These are phyloP conservation scores for Rhagonycha fulva DNA, from an alignment of 2,888 invertebrate genomes.

Conservation along the genomic window DNA sequence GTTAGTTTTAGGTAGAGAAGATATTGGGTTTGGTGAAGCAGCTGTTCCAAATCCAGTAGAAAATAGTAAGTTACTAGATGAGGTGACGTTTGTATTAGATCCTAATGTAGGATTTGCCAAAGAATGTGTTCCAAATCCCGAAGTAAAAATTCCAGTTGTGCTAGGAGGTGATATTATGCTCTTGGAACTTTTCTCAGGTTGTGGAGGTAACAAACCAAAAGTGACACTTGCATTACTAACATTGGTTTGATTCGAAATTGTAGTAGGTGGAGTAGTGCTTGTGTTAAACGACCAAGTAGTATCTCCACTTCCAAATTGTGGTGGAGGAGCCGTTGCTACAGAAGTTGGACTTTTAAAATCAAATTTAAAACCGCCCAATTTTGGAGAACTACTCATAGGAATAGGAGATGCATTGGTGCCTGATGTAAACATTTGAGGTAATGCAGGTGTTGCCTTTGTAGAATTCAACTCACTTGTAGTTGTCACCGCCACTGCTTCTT, in stretches of 20 bases:
- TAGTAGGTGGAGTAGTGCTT: background rate
- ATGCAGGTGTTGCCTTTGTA: background rate
- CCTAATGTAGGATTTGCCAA: background rate
- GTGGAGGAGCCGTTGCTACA: background rate
- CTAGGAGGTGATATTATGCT: background rate
- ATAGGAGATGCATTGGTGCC: background rate
- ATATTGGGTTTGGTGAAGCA: background rate
- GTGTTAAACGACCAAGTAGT: background rate
- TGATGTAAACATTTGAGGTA: background rate
- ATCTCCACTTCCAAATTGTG: background rate
- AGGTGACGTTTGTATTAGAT: background rate
- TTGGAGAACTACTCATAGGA: background rate
- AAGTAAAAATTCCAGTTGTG: background rate
- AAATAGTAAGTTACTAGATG: background rate
- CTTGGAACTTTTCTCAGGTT: background rate
- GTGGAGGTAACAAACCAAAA: background rate
- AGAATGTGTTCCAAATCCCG: background rate
- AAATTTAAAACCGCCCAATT: background rate
- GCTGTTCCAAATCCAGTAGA: background rate
- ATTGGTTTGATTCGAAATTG: background rate
- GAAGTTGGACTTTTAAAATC: background rate
- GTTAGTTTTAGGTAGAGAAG: background rate
- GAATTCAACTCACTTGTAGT: background rate
- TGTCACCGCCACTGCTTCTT: background rate
- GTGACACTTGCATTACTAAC: background rate